These are phyloP conservation scores for Oceanodroma tethys DNA, from an alignment of 2,113 vertebrate species.

Conservation along the genomic window DNA sequence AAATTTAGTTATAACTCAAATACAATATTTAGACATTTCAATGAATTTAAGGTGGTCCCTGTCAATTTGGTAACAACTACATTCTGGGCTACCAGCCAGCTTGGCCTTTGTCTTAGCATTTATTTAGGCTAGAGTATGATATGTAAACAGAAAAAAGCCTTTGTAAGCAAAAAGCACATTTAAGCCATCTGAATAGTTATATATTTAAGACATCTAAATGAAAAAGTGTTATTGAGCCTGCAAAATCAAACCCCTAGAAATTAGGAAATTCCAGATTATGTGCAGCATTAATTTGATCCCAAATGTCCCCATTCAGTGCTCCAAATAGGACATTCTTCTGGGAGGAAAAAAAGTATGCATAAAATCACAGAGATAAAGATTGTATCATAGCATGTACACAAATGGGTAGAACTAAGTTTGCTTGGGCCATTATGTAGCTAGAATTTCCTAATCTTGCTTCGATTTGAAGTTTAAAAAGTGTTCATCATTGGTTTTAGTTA, in stretches of 20 bases:
- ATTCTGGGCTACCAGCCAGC: conserved; percentile 57
- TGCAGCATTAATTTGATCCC: background rate
- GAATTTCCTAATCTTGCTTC: background rate
- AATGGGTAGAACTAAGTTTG: background rate
- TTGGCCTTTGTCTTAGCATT: conserved; percentile 46
- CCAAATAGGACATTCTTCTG: background rate
- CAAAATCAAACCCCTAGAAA: background rate
- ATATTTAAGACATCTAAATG: background rate
- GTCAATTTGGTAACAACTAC: conserved; percentile 45
- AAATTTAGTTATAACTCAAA: conserved; percentile 31
- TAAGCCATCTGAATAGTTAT: conserved; percentile 39
- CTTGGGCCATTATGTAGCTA: background rate
- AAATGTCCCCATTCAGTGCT: background rate
- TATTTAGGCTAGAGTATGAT: conserved; percentile 51
- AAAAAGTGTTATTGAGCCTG: background rate
- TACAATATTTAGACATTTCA: conserved; percentile 47
- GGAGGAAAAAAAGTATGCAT: background rate
- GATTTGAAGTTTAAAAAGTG: background rate
- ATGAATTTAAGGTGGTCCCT: conserved; percentile 53
- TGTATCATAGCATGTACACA: background rate
- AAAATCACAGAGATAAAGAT: background rate
- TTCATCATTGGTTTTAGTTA: background rate
- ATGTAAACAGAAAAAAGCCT: conserved; percentile 58
- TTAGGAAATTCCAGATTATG: background rate
- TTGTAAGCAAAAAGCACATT: conserved; percentile 48